Conservation (phyloP, 2,113 vertebrate species). For the Brienomyrus longianalis region DNA sequence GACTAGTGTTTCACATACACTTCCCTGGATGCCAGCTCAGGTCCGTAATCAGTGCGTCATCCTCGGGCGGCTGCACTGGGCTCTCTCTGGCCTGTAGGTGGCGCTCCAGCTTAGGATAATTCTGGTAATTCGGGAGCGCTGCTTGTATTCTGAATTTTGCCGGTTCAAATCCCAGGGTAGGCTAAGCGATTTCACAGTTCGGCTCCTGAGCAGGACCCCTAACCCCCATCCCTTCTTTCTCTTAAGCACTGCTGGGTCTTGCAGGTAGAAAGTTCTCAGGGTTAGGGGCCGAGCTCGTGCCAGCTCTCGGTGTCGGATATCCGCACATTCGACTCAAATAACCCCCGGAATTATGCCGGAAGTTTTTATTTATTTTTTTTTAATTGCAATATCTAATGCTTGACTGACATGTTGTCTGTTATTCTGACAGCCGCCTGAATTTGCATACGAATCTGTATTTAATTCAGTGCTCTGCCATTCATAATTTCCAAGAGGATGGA, state of each 20-base stretch:
- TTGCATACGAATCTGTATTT: neutral
- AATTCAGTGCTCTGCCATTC: conserved; percentile 3
- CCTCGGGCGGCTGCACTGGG: neutral
- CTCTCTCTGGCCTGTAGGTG: neutral
- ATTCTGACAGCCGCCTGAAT: neutral
- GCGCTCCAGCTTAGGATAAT: neutral
- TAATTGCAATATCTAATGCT: neutral
- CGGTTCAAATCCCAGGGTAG: neutral
- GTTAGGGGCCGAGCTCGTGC: neutral
- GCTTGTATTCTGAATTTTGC: neutral
- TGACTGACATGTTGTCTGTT: neutral
- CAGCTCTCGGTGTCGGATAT: neutral
- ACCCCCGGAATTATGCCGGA: neutral
- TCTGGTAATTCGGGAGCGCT: neutral
- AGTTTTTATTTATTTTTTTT: neutral
- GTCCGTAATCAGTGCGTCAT: neutral
- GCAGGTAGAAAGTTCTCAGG: neutral
- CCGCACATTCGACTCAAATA: neutral
- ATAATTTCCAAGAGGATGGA: neutral
- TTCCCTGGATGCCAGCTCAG: neutral
- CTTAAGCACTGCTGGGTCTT: neutral
- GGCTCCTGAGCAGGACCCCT: neutral
- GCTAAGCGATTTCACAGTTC: neutral
- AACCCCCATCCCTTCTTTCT: neutral
- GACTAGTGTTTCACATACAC: neutral